Base-by-base conservation (phyloP, 2,797 vertebrate genomes). In the Eupleurogrammus muticus region DNA sequence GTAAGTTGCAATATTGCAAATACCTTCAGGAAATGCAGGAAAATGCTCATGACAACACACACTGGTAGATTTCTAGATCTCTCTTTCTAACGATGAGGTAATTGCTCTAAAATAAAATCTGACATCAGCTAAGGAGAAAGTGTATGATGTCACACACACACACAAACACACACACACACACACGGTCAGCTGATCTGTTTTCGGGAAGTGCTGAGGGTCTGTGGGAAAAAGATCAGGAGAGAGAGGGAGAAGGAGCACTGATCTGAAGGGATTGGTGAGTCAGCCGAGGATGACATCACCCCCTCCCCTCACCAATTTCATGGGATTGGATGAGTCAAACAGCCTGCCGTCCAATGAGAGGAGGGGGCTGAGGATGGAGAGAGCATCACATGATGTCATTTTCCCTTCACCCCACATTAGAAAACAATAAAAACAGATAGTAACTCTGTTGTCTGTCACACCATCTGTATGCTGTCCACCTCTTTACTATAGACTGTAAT, bases 201-300 rank as follows among this genome's bases (percentile, higher is more conserved):
- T 40, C 59, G 48, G 80, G 80, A 87, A 89, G 42, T 23, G 28
- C 40, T 20, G 40, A 55, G 21, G 34, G 2, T 51, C 63, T 38
- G 68, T 70, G 69, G 67, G 79, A 73, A 60, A 57, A 2, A 47
- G 13, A 64, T 35, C 19, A 20, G 0, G 1, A 0, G 38, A 19
- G 57, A 11, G 50, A 13, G 48, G 17, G 20, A 0, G 51, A 38
- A 19, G 17, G 52, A 14, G 51, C 58, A 42, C 64, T 84, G 84
- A 84, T 70, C 75, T 90, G 88, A 89, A 89, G 85, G 83, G 85
- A 90, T 80, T 67, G 55, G 86, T 92, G 90, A 91, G 62, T 92
- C 89, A 91, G 79, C 59, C 19, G 82, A 46, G 53, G 62, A 89
- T 92, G 89, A 91, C 72, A 74, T 91, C 89, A 89, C 70, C 64